A percentile compares a stretch with the other conserved stretches of the same genome.
Evolutionary conservation across 2,113 vertebrate species (phyloP).

Genomic region (Natator depressus): DNA sequence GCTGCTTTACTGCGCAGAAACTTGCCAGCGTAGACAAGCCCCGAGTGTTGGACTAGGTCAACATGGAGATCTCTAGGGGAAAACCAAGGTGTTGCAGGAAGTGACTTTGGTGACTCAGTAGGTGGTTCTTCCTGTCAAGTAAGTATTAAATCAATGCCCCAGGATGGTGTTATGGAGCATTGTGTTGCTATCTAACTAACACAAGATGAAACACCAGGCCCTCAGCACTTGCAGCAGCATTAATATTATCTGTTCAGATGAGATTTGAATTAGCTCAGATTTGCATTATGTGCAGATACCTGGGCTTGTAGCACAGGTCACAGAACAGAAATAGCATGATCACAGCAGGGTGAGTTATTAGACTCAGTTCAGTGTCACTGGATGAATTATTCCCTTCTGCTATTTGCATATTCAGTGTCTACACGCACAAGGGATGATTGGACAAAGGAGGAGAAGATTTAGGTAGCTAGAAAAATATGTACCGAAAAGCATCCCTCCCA

Average conservation of each 20-base stretch:
- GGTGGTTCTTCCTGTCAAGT: neutral
- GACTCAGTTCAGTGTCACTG: constrained; percentile 10
- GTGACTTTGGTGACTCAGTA: neutral
- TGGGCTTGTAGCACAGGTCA: constrained; percentile 27
- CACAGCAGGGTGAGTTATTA: neutral
- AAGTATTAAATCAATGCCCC: neutral
- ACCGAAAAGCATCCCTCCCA: neutral
- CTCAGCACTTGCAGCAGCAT: neutral
- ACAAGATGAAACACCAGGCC: neutral
- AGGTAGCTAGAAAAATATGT: constrained; percentile 45
- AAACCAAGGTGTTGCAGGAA: neutral
- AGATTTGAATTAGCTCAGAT: constrained; percentile 60
- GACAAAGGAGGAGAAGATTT: constrained; percentile 24
- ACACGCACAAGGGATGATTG: constrained; percentile 40
- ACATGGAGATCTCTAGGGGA: neutral
- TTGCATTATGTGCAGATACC: constrained; percentile 18
- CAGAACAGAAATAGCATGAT: constrained; percentile 43
- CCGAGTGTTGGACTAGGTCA: neutral
- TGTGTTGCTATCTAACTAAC: rapidly evolving
- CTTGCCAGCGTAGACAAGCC: too few relatives aligned
- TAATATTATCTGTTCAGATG: constrained; percentile 26
- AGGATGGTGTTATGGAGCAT: neutral
- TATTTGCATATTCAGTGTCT: constrained; percentile 41
- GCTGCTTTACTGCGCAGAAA: too few relatives aligned
- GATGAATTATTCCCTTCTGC: constrained; percentile 9